Conservation (phyloP, 2,113 vertebrate genomes). For the Cariama cristata region DNA sequence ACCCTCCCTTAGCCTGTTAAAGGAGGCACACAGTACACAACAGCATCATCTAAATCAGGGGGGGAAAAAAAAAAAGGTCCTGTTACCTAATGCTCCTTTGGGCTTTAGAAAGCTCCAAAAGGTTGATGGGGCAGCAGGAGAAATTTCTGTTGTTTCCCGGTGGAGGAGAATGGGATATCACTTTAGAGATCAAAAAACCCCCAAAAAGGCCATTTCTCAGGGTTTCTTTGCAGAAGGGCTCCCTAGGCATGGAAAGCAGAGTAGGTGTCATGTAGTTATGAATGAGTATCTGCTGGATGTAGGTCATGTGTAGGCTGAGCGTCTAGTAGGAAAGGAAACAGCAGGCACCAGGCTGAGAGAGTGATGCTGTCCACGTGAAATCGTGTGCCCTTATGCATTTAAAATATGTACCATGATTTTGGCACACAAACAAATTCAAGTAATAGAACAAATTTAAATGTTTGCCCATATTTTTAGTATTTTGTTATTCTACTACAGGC, state of each 20-base stretch:
- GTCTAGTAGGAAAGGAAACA: not conserved
- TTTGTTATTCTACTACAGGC: constrained; percentile 23
- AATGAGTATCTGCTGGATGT: not conserved
- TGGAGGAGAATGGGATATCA: not conserved
- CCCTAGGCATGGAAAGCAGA: not conserved
- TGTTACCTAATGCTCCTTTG: not conserved
- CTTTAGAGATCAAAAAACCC: not conserved
- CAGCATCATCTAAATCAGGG: not conserved
- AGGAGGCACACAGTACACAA: not conserved
- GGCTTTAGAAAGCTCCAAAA: not conserved
- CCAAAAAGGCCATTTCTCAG: not conserved
- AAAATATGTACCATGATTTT: rapidly evolving
- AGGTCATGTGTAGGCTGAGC: not conserved
- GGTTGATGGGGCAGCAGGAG: not conserved
- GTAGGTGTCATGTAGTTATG: not conserved
- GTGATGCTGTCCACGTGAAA: not conserved
- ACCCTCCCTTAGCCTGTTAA: not conserved
- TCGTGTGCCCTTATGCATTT: not conserved
- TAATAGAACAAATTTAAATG: not conserved
- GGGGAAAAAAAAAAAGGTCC: not conserved
- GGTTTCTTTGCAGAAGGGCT: not conserved
- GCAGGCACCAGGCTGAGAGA: not conserved
- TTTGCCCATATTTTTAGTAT: not conserved
- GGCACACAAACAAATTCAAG: not conserved
- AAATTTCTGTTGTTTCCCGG: not conserved